phyloP scores from a whole-genome alignment of 2,888 invertebrate species.

The Agonopterix arenella region DNA sequence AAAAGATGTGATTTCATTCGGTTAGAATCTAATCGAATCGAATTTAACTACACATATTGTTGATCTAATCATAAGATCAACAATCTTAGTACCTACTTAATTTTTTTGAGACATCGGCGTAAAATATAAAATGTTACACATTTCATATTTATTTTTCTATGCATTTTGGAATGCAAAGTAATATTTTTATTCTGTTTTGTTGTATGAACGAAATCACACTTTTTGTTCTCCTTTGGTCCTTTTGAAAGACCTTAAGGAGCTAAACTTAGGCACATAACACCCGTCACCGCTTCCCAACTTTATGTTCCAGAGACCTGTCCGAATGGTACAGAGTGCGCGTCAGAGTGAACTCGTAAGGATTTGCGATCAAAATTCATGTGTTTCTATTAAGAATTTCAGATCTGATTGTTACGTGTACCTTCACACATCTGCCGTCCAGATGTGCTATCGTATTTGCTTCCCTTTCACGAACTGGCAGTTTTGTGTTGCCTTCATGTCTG shows the following conservation, averaged over 20 bases:
- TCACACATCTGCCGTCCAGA: slow-evolving; percentile 72
- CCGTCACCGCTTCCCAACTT: slow-evolving; percentile 65
- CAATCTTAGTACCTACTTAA: too few species aligned
- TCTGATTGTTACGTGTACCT: slow-evolving; percentile 71
- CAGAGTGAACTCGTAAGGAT: slow-evolving; percentile 90
- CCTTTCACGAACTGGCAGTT: slow-evolving; percentile 67
- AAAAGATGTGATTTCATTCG: too few species aligned
- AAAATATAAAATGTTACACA: too few species aligned
- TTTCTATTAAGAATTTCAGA: slow-evolving; percentile 65
- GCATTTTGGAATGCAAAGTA: background rate
- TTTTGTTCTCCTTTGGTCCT: slow-evolving; percentile 15
- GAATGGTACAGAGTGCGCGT: slow-evolving; percentile 91
- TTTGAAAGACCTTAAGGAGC: slow-evolving; percentile 5
- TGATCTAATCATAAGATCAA: too few species aligned
- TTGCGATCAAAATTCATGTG: slow-evolving; percentile 69
- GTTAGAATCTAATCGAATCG: too few species aligned
- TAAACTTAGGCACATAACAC: slow-evolving; percentile 42
- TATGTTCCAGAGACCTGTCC: slow-evolving; percentile 81
- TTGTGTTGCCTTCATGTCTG: slow-evolving; percentile 16
- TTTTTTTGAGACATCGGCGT: too few species aligned
- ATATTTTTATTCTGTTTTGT: slow-evolving; percentile 8
- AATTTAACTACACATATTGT: too few species aligned
- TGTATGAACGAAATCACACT: slow-evolving; percentile 8
- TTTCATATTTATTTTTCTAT: background rate
- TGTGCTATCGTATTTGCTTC: slow-evolving; percentile 65